A percentile compares a stretch with the other conserved stretches of the same genome.
Evolutionary conservation across 2,888 invertebrate genomes (phyloP).

Genomic region (Boloria selene): DNA sequence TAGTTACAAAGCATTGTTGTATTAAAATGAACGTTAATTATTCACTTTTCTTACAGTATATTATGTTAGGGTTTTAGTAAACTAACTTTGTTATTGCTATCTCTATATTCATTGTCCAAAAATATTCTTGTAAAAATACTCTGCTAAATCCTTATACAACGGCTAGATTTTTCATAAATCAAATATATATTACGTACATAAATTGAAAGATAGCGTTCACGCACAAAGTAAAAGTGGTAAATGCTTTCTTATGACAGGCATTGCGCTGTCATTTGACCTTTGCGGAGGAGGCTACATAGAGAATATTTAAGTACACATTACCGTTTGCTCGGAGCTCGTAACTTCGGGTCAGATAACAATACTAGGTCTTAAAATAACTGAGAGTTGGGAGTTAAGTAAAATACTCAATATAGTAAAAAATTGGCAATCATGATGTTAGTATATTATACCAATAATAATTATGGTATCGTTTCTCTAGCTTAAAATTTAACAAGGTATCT

Average conservation of each 20-base stretch:
- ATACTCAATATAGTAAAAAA: not conserved
- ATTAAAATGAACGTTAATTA: no score
- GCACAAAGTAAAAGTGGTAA: conserved; percentile 2
- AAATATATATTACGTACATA: not conserved
- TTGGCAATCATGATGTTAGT: not conserved
- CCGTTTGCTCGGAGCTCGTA: conserved; percentile 2
- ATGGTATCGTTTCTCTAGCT: no score
- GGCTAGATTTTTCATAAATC: no score
- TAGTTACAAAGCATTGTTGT: no score
- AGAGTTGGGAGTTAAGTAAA: not conserved
- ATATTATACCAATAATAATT: no score
- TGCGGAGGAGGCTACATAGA: not conserved
- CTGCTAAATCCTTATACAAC: no score
- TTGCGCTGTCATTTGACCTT: conserved; percentile 12
- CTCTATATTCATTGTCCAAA: no score
- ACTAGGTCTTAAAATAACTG: conserved; percentile 2
- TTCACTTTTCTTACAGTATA: no score
- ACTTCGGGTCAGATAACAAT: conserved; percentile 5
- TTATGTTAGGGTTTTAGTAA: no score
- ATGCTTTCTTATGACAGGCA: conserved; percentile 11
- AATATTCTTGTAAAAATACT: no score
- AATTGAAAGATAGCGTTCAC: not conserved
- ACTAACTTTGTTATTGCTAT: no score
- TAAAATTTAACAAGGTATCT: no score
- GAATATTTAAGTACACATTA: conserved; percentile 11